phyloP scores from a whole-genome alignment of 1,140 invertebrate genomes.

The Meloidogyne hapla region DNA sequence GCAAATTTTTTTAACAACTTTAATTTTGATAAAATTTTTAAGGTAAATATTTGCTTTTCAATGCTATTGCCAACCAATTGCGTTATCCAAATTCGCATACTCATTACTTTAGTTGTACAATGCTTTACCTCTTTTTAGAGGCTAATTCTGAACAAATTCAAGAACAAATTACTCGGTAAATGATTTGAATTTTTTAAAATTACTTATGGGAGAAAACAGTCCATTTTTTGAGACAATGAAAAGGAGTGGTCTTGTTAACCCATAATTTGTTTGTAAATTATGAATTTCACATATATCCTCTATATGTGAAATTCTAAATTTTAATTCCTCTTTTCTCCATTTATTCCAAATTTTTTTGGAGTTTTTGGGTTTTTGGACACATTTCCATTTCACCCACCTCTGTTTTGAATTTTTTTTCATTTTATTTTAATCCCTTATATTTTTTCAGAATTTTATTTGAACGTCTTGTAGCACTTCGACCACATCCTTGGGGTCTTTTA shows the following conservation, averaged over 20 bases:
- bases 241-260: no score
- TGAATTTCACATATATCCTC: no score
- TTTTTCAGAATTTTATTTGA: constrained; percentile 82
- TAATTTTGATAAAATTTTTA: constrained; percentile 41
- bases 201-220: background rate
- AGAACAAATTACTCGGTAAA: constrained; percentile 72
- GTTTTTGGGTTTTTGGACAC: no score
- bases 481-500: constrained; percentile 96
- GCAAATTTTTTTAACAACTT: constrained; percentile 1
- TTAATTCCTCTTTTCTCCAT: no score
- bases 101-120: constrained; percentile 95
- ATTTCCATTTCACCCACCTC: no score
- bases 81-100: constrained; percentile 98
- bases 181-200: constrained; percentile 18
- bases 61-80: constrained; percentile 95
- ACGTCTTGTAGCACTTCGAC: constrained; percentile 91
- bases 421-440: constrained; percentile 18
- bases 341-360: no score
- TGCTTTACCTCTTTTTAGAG: constrained; percentile 95
- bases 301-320: no score
- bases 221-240: no score
- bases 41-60: constrained; percentile 88
- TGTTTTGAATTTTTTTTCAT: background rate
- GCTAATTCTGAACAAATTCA: constrained; percentile 94
- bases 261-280: no score